Evolutionary conservation across 1,140 invertebrate genomes (phyloP).

Genomic region (Brachionus plicatilis): DNA sequence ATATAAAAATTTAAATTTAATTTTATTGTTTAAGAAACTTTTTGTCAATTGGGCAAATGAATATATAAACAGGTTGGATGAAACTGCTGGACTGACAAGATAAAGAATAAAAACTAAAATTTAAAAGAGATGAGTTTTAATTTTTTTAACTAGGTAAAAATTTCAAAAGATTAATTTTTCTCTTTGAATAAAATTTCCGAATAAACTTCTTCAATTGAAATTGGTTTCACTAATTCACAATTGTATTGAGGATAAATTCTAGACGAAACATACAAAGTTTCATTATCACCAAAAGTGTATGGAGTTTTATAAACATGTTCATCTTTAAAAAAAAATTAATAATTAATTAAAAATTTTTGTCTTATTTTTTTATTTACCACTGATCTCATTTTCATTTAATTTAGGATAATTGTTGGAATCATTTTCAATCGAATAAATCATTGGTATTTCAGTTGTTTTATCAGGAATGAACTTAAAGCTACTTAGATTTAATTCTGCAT

Average conservation of each 20-base stretch:
- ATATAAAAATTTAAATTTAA: neutral
- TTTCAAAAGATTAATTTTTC: neutral
- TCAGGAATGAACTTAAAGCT: neutral
- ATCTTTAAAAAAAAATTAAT: no score
- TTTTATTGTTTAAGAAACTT: neutral
- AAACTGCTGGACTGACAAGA: conserved; percentile 17
- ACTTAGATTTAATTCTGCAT: neutral
- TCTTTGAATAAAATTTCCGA: neutral
- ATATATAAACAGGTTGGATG: conserved; percentile 29
- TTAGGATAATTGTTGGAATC: neutral
- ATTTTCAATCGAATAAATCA: neutral
- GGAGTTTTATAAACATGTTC: no score
- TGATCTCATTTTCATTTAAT: no score
- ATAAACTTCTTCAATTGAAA: neutral
- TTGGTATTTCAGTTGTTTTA: neutral
- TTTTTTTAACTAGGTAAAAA: neutral
- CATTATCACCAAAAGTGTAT: no score
- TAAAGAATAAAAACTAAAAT: neutral
- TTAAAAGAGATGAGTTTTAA: neutral
- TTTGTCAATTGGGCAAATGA: conserved; percentile 18
- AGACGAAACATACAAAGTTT: no score
- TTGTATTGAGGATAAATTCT: neutral
- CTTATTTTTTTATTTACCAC: no score
- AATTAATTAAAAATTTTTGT: no score
- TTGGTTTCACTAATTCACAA: neutral